phyloP scores from a whole-genome alignment of 2,113 vertebrate species.

The Formicarius rufipectus region DNA sequence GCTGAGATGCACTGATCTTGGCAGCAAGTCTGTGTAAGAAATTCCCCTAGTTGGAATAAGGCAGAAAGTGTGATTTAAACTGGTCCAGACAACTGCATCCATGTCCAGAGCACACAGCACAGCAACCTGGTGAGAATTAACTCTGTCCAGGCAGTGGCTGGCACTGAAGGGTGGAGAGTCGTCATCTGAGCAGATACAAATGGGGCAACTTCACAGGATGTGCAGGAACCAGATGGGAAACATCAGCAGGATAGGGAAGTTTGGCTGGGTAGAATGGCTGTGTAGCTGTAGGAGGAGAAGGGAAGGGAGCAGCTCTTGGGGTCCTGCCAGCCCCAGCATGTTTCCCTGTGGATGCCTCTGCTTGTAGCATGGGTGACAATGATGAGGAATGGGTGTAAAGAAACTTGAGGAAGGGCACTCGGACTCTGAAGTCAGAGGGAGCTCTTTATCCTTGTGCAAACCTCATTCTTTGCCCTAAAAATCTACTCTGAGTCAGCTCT shows the following conservation, averaged over 20 bases:
- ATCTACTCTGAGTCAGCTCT: neutral
- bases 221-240: neutral
- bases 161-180: neutral
- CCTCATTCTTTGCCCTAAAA: neutral
- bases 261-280: neutral
- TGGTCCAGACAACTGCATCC: neutral
- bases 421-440: neutral
- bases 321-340: neutral
- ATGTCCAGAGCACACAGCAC: neutral
- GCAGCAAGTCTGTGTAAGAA: neutral
- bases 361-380: neutral
- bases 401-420: neutral
- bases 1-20: rapidly evolving
- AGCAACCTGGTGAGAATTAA: neutral
- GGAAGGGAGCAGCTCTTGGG: neutral
- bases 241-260: neutral
- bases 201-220: neutral
- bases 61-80: neutral
- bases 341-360: neutral
- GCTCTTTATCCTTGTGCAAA: neutral
- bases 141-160: neutral
- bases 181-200: neutral
- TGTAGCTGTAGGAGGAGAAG: neutral
- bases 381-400: neutral
- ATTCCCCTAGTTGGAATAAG: neutral